These are phyloP conservation scores for Ceryle rudis DNA, from an alignment of 2,797 vertebrate species.

Conservation along the genomic window DNA sequence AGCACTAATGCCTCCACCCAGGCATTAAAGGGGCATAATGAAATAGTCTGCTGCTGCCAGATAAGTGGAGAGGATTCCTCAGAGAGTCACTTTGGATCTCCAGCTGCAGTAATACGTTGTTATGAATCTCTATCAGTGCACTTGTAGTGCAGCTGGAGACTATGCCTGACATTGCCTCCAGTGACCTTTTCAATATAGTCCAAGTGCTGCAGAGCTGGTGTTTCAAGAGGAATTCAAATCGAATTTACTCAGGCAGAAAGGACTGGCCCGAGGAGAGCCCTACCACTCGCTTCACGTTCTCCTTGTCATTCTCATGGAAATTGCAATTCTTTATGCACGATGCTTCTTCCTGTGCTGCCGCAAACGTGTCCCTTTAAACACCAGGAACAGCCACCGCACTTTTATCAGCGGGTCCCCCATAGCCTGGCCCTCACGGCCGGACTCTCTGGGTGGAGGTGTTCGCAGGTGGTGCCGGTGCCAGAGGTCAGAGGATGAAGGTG, in stretches of 20 bases:
- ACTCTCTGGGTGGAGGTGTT: background rate
- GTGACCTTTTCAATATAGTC: conserved; percentile 80
- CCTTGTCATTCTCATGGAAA: conserved; percentile 75
- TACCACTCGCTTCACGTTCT: conserved; percentile 38
- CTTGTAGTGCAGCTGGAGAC: conserved; percentile 70
- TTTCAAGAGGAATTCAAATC: conserved; percentile 78
- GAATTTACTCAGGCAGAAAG: conserved; percentile 75
- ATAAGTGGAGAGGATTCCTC: background rate
- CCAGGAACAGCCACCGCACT: background rate
- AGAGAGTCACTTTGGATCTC: conserved; percentile 32
- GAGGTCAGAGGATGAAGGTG: background rate
- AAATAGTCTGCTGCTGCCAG: background rate
- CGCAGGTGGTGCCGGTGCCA: background rate
- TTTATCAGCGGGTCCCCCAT: accelerated
- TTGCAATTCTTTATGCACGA: conserved; percentile 57
- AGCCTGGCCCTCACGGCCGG: background rate
- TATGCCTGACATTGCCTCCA: conserved; percentile 74
- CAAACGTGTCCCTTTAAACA: background rate
- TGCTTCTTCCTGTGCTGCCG: background rate
- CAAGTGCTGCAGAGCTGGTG: conserved; percentile 58
- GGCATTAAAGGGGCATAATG: background rate
- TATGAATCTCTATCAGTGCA: conserved; percentile 53
- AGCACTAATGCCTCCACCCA: background rate
- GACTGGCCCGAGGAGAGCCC: conserved; percentile 64
- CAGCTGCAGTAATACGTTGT: conserved; percentile 49